Base-by-base conservation (phyloP, 2,113 vertebrate species). In the Xiphophorus couchianus region DNA sequence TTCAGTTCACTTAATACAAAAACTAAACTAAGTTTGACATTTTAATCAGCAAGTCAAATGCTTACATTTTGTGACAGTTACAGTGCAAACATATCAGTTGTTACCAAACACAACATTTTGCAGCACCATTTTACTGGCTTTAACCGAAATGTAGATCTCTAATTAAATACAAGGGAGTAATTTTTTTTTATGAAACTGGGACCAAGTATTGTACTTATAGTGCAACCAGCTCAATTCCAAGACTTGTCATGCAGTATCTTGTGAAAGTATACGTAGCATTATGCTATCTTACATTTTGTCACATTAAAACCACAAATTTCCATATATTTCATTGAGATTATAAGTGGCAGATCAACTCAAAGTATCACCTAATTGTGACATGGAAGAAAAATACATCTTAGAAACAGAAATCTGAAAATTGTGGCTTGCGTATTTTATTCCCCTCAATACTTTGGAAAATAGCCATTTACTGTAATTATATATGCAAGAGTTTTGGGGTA, bases 171-270 rank as follows among this genome's bases (percentile, higher is more conserved):
- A 15, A 54, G 14, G 14, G 1, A 5, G 44, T 30, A n/a, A 48
- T 22, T 42, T 11, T 7, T 69, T 44, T 58, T 17, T 42, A 11
- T 54, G 62, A 73, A 74, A 69, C 3, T 25, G 19, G 35, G 9
- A 29, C 19, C 44, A 27, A 15, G 31, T 2, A 13, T 42, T 19
- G 28, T 30, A 19, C 7, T 1, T 28, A 3, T 10, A 11, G 42
- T 30, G 7, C 66, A 31, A 64, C 29, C 6, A n/a, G 68, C 30
- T 69, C 64, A 30, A 81, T 74, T 54, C 54, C 25, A 64, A 17
- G 3, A 73, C 22, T 29, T 1, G 39, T 39, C 22, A 0, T 9
- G 37, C 5, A 48, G 14, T 48, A 17, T 15, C 44, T 48, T 48
- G 44, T 15, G 15, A 48, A 48, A 48, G 44, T 48, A 48, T 48